Evolutionary conservation across 1,140 invertebrate species (phyloP), one percentile per base, ranked within the genome.

Genomic region (Camponotus pennsylvanicus): DNA sequence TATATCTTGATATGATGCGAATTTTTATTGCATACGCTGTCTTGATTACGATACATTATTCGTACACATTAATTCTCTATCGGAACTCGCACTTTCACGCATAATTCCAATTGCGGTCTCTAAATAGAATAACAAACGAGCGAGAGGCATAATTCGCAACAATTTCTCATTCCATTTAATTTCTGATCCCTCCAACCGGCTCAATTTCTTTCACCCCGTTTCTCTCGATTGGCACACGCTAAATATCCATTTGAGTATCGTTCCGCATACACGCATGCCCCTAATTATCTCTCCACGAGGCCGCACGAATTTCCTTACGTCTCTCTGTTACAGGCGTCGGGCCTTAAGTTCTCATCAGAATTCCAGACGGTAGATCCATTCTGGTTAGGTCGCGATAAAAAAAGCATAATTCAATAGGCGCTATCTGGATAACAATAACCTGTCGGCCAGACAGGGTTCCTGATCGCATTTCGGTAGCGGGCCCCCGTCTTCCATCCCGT

Each of bases 231-330:
- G 84, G 32, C 84, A 71, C 78, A 40, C 84, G 75, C 78, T 84
- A 89, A 90, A 87, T 80, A 89, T 86, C 73, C 59, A 85, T 87
- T 89, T 71, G 63, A 78, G 57, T 57, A 66, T 76, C 85, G 64
- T 85, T 55, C 27, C 78, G 32, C 59, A 27, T 79, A 84, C 59
- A 84, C 64, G 77, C 88, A 76, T 73, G 78, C 76, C 69, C 34
- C 82, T 87, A 85, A 89, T 90, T 89, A 90, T 77, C 88, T 63
- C 52, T 61, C 70, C 49, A 63, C 57, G 49, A 45, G 13, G n/a
- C 37, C n/a, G 78, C 67, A 3, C 49, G 57, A 37, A 77, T 63
- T 90, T 59, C 27, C 83, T 63, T 75, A 80, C 76, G 37, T 73
- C 61, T 73, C 77, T 85, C 55, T 55, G 71, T 73, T 59, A 40